These are phyloP conservation scores for Meta bourneti DNA, from an alignment of 2,888 invertebrate species.

Conservation along the genomic window DNA sequence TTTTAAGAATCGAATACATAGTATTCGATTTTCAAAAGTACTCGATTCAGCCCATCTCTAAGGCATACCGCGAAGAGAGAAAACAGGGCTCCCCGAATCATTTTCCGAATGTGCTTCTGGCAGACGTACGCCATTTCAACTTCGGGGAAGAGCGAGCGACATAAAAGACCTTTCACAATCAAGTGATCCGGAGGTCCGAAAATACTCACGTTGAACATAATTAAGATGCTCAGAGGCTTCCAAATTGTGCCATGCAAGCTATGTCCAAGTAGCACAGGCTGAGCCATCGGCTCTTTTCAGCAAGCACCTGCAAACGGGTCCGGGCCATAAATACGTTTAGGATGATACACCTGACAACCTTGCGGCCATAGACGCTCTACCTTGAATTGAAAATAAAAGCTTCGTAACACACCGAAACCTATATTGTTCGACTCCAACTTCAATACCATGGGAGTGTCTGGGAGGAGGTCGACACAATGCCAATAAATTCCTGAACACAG, in stretches of 20 bases:
- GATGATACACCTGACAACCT: constrained; percentile 54
- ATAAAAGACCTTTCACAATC: too few relatives aligned
- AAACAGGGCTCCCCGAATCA: too few relatives aligned
- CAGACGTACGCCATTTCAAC: too few relatives aligned
- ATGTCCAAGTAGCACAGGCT: too few relatives aligned
- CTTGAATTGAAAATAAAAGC: constrained; percentile 34
- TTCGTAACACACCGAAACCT: background rate
- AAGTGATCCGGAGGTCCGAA: too few relatives aligned
- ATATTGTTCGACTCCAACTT: background rate
- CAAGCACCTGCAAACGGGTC: constrained; percentile 45
- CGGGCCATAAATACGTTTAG: constrained; percentile 42
- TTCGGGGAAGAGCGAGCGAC: too few relatives aligned
- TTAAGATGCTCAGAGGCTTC: background rate
- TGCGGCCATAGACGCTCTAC: constrained; percentile 33
- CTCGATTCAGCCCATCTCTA: too few relatives aligned
- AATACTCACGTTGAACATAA: too few relatives aligned
- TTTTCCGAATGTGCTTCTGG: too few relatives aligned
- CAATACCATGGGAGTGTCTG: constrained; percentile 26
- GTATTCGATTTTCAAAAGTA: too few relatives aligned
- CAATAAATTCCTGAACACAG: constrained; percentile 50
- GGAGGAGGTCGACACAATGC: constrained; percentile 24
- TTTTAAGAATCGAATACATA: too few relatives aligned
- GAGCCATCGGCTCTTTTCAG: constrained; percentile 33
- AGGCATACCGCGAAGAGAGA: too few relatives aligned
- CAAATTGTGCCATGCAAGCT: background rate